A percentile compares a stretch with the other conserved stretches of the same genome.
Evolutionary conservation across 2,888 invertebrate species (phyloP).

Genomic region (Agriotes lineatus): DNA sequence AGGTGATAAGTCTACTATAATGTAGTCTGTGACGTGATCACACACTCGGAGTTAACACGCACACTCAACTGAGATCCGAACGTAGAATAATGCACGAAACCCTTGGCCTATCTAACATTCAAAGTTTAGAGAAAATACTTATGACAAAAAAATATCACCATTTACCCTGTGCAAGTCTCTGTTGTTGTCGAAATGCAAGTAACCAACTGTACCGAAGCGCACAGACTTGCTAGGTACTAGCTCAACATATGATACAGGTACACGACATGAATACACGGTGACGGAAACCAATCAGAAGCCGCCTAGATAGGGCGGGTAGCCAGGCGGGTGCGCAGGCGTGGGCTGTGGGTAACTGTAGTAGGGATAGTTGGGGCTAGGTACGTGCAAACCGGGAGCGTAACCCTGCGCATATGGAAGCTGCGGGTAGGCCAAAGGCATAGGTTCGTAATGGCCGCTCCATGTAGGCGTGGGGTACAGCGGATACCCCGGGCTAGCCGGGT

Average conservation of each 20-base stretch:
- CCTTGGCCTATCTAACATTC: conserved; percentile 68
- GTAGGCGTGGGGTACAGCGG: conserved; percentile 65
- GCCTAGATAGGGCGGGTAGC: conserved; percentile 65
- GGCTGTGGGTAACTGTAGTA: conserved; percentile 68
- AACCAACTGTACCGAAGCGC: conserved; percentile 67
- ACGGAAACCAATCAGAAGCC: conserved; percentile 67
- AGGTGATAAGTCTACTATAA: conserved; percentile 40
- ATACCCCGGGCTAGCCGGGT: conserved; percentile 61
- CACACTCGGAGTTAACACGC: conserved; percentile 60
- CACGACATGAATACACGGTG: conserved; percentile 68
- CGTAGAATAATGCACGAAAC: conserved; percentile 67
- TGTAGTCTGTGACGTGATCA: conserved; percentile 47
- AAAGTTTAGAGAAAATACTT: conserved; percentile 68
- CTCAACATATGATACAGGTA: conserved; percentile 69
- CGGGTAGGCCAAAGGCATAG: conserved; percentile 65
- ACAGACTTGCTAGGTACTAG: conserved; percentile 69
- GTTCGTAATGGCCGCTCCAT: conserved; percentile 64
- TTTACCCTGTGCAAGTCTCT: conserved; percentile 70
- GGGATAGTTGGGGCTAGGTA: conserved; percentile 79
- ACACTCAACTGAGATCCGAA: conserved; percentile 63
- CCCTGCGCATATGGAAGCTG: conserved; percentile 63
- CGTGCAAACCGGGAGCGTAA: conserved; percentile 72
- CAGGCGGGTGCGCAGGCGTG: conserved; percentile 64
- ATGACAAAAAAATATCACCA: conserved; percentile 69
- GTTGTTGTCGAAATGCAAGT: conserved; percentile 67